Evolutionary conservation across 2,888 invertebrate species (phyloP), one percentile per base, ranked within the genome.

Genomic region (Autographa gamma): DNA sequence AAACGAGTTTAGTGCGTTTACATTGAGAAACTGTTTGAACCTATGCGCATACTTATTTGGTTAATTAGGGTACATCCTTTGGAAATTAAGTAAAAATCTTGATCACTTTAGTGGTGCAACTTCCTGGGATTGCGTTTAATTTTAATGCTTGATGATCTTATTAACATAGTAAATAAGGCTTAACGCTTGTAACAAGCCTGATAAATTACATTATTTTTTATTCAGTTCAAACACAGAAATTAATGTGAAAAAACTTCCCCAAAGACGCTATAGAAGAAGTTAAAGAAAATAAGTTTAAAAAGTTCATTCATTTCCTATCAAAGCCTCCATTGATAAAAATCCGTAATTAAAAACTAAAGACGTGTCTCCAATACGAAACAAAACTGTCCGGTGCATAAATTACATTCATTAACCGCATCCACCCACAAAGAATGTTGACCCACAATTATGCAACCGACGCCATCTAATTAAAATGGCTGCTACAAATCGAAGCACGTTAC

Each of bases 401-500:
- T 16, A 38, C 60, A 63, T 63, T 63, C 65, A 54, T 63, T 59
- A 41, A 62, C 32, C 52, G 43, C 69, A 66, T 73, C 59, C 77
- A 64, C 77, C 77, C 79, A 77, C 77, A 38, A 60, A 41, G 25
- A 56, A 38, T 64, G 32, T 56, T 62, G 32, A 60, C 60, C 60
- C 60, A 59, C 58, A 60, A 56, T 77, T 77, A 80, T 66, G 76
- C 72, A 79, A 80, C 56, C 62, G 71, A 68, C 66, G 72, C 65
- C 71, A 73, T 52, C 70, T 79, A 79, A 81, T 83, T 79, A 74
- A 73, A 73, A 75, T 13, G 69, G 69, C 66, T 60, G 8, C 34
- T 60, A 78, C 73, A 78, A 80, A 82, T 75, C 77, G 78, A 72
- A 76, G 68, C 62, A 43, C 43, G 48, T 16, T 48, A 48, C n/a